A percentile compares a stretch with the other conserved stretches of the same genome.
Evolutionary conservation across 2,888 invertebrate genomes (phyloP).

Genomic region (Drosophila parthenogenetica): DNA sequence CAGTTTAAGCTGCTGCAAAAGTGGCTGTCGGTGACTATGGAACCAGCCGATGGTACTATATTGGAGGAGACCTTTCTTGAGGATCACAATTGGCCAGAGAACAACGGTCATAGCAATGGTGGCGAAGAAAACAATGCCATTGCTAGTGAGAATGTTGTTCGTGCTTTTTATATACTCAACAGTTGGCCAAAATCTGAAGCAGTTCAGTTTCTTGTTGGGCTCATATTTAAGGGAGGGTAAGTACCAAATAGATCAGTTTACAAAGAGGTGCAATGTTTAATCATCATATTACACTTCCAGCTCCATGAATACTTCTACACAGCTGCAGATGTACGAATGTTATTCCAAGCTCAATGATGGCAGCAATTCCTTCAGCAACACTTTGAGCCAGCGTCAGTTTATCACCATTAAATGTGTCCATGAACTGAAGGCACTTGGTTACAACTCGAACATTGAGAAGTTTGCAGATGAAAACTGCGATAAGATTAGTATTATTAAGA

Average conservation of each 20-base stretch:
- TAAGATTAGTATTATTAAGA: constrained; percentile 84
- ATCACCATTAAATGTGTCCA: constrained; percentile 84
- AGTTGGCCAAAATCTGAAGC: constrained; percentile 83
- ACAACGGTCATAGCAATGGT: constrained; percentile 19
- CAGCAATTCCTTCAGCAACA: constrained; percentile 75
- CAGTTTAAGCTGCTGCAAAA: constrained; percentile 83
- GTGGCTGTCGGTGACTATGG: constrained; percentile 82
- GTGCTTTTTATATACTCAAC: constrained; percentile 84
- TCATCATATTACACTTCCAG: constrained; percentile 36
- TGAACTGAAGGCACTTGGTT: constrained; percentile 83
- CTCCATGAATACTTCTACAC: constrained; percentile 80
- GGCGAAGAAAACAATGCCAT: constrained; percentile 53
- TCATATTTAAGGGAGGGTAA: constrained; percentile 84
- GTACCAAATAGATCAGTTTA: constrained; percentile 3
- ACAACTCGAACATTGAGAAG: constrained; percentile 83
- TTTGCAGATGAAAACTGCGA: constrained; percentile 83
- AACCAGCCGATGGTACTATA: constrained; percentile 72
- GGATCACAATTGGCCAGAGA: constrained; percentile 73
- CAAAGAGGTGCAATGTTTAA: no score
- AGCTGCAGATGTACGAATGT: constrained; percentile 84
- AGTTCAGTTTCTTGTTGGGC: constrained; percentile 81
- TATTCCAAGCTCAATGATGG: constrained; percentile 84
- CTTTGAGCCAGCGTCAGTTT: constrained; percentile 82
- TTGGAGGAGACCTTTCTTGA: constrained; percentile 84
- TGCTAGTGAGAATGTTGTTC: constrained; percentile 81